phyloP scores from a whole-genome alignment of 2,888 invertebrate genomes.

The Saturnia pavonia region DNA sequence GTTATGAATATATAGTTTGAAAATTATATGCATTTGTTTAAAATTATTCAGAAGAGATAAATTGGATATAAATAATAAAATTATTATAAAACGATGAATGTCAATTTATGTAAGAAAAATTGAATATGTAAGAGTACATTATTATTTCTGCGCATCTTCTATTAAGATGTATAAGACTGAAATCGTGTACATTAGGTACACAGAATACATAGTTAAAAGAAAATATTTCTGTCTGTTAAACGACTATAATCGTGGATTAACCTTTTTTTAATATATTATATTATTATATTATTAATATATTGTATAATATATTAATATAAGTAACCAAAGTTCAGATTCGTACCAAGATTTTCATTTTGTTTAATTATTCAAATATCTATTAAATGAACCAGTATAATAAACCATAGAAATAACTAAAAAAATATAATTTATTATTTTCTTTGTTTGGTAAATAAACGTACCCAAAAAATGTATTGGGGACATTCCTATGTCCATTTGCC shows the following conservation, averaged over 20 bases:
- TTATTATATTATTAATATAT: no score
- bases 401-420: not conserved
- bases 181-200: constrained; percentile 26
- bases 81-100: not conserved
- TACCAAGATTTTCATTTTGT: not conserved
- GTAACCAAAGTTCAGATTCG: not conserved
- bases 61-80: not conserved
- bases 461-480: not conserved
- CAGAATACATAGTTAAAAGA: constrained; percentile 37
- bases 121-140: not conserved
- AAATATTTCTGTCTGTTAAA: constrained; percentile 34
- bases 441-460: not conserved
- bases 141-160: constrained; percentile 48
- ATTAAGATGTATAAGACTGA: constrained; percentile 63
- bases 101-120: constrained; percentile 21
- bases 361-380: not conserved
- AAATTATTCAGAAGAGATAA: not conserved
- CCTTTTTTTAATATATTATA: no score
- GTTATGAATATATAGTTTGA: not conserved
- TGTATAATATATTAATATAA: not conserved
- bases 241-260: no score
- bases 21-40: not conserved
- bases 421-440: not conserved
- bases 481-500: not conserved
- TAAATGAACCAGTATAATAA: not conserved